Evolutionary conservation across 2,888 invertebrate species (phyloP).

Genomic region (Acleris laterana): DNA sequence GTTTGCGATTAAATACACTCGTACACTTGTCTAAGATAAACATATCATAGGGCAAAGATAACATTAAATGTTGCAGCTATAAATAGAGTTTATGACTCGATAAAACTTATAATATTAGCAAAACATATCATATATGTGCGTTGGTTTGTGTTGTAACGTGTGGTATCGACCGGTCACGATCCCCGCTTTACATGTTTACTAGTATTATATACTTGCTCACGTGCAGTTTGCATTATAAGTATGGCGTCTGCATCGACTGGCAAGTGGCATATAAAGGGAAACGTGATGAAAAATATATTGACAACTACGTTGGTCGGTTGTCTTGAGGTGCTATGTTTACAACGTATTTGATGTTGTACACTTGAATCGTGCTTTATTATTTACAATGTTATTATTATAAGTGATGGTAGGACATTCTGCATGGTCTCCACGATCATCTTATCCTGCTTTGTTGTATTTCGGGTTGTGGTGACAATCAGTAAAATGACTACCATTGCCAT

Average conservation of each 20-base stretch:
- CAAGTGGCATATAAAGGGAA: conserved; percentile 9
- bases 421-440: too few species aligned
- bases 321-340: too few species aligned
- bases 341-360: too few species aligned
- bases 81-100: conserved; percentile 4
- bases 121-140: conserved; percentile 8
- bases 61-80: conserved; percentile 4
- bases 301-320: conserved; percentile 6
- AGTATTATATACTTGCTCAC: conserved; percentile 5
- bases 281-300: conserved; percentile 22
- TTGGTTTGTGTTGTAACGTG: not conserved
- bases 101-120: not conserved
- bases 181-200: conserved; percentile 15
- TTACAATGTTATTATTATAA: too few species aligned
- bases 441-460: too few species aligned
- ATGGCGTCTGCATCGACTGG: conserved; percentile 5
- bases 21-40: not conserved
- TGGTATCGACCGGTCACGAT: conserved; percentile 20
- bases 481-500: too few species aligned
- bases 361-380: too few species aligned
- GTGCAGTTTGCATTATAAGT: conserved; percentile 14
- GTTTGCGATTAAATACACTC: too few species aligned
- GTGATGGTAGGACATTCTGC: too few species aligned
- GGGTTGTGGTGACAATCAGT: too few species aligned
- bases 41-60: conserved; percentile 12